A percentile compares a stretch with the other conserved stretches of the same genome.
Conservation (phyloP, 2,888 invertebrate genomes). For the Drosophila borborema region DNA sequence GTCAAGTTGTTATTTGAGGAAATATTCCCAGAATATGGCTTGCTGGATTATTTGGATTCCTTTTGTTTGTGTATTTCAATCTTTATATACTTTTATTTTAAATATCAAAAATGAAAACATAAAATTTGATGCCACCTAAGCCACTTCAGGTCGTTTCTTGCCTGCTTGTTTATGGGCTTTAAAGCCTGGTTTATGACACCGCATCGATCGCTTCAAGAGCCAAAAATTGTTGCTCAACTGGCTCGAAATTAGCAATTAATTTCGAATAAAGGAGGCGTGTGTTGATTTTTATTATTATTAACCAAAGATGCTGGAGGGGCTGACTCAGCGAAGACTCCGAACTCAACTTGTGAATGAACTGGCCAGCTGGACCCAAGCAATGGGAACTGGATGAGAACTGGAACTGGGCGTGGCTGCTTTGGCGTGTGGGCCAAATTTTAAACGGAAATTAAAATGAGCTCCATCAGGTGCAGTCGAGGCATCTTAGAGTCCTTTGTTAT, state of each 20-base stretch:
- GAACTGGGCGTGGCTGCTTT: conserved; percentile 33
- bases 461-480: conserved; percentile 48
- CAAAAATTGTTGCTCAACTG: conserved; percentile 40
- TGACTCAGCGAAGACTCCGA: conserved; percentile 36
- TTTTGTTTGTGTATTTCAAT: conserved; percentile 27
- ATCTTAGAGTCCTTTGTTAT: not conserved
- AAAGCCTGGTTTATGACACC: conserved; percentile 73
- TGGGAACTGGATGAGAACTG: conserved; percentile 4
- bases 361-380: conserved; percentile 21
- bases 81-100: conserved; percentile 41
- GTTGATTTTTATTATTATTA: conserved; percentile 54
- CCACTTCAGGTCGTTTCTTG: conserved; percentile 13
- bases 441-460: conserved; percentile 48
- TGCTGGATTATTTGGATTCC: conserved; percentile 41
- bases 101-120: conserved; percentile 49
- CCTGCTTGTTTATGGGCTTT: conserved; percentile 68
- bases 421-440: conserved; percentile 24
- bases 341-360: conserved; percentile 30
- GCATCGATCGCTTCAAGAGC: conserved; percentile 63
- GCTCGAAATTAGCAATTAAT: conserved; percentile 75
- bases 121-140: conserved; percentile 44
- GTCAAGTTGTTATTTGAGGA: conserved; percentile 51
- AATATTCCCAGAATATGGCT: conserved; percentile 61
- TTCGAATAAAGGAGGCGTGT: conserved; percentile 53
- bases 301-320: conserved; percentile 30